phyloP scores from a whole-genome alignment of 2,888 invertebrate genomes.

The Pristionchus fissidentatus region DNA sequence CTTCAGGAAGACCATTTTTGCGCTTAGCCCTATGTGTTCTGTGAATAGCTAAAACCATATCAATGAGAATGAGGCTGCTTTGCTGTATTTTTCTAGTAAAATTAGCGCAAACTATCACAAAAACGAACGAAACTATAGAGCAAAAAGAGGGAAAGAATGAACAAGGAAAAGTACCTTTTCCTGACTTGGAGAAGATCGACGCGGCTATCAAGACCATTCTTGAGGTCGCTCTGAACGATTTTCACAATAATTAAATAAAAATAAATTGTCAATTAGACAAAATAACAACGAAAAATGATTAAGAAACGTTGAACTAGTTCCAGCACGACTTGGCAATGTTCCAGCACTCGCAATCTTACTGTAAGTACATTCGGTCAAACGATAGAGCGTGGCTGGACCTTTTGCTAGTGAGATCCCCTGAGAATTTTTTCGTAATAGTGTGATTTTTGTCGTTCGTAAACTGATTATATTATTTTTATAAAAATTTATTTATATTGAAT shows the following conservation, averaged over 20 bases:
- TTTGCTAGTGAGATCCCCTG: too few relatives aligned
- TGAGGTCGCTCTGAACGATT: not conserved
- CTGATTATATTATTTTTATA: not conserved
- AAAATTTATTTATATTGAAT: not conserved
- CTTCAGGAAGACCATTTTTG: too few relatives aligned
- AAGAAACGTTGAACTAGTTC: not conserved
- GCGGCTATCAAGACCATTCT: constrained; percentile 72
- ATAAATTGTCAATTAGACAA: not conserved
- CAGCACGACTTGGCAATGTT: constrained; percentile 33
- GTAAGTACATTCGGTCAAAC: not conserved
- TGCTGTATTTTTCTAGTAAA: not conserved
- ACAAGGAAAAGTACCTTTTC: constrained; percentile 61
- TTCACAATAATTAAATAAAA: not conserved
- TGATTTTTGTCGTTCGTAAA: not conserved
- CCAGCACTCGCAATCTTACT: constrained; percentile 32
- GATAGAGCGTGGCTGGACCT: not conserved
- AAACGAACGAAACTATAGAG: not conserved
- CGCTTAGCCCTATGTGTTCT: too few relatives aligned
- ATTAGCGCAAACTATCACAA: not conserved
- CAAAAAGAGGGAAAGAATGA: not conserved
- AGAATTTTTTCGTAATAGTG: not conserved
- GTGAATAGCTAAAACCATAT: not conserved
- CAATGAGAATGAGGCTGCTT: too few relatives aligned
- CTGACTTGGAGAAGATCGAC: constrained; percentile 69
- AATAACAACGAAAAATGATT: not conserved